phyloP scores from a whole-genome alignment of 2,888 invertebrate genomes.

The Tetramorium bicarinatum region DNA sequence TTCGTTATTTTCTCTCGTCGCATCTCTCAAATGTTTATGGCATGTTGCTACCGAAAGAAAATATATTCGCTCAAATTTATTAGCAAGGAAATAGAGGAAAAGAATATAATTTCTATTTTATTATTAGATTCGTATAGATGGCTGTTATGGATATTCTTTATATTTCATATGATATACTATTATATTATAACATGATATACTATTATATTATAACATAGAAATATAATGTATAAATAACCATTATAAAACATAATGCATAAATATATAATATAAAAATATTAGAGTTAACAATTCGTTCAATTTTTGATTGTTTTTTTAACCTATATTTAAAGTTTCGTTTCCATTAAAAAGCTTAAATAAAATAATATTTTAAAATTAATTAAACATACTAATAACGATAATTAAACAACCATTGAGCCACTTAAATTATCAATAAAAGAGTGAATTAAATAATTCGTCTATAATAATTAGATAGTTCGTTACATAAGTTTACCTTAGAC shows the following conservation, averaged over 20 bases:
- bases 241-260: too few species aligned
- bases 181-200: neutral
- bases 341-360: neutral
- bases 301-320: too few species aligned
- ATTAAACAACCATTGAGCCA: neutral
- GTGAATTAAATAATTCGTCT: too few species aligned
- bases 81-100: neutral
- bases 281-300: neutral
- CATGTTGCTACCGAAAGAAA: constrained; percentile 8
- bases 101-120: constrained; percentile 30
- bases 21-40: constrained; percentile 18
- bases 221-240: neutral
- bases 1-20: constrained; percentile 24
- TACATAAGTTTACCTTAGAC: neutral
- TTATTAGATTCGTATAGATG: neutral
- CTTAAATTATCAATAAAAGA: neutral
- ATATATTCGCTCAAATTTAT: constrained; percentile 38
- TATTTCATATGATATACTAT: neutral
- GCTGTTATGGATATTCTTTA: neutral
- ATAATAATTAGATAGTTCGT: too few species aligned
- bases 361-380: neutral
- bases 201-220: too few species aligned
- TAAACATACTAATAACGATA: neutral
- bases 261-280: neutral
- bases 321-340: neutral